These are phyloP conservation scores for Digitonthophagus gazella DNA, from an alignment of 2,888 invertebrate species.

Conservation along the genomic window DNA sequence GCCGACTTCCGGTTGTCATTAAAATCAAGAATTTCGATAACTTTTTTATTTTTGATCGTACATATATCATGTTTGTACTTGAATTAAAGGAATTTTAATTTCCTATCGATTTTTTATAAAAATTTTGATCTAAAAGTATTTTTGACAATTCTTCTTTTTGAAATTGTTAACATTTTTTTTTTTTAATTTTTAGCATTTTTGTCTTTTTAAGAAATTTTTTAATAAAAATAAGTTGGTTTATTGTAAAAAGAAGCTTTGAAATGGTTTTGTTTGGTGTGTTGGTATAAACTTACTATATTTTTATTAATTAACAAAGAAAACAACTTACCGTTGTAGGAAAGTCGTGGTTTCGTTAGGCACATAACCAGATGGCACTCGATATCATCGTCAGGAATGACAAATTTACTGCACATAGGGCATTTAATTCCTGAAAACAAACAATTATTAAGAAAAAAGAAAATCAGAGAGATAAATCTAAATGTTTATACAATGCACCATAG, in stretches of 20 bases:
- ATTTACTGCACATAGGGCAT: conserved; percentile 98
- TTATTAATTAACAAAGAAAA: conserved; percentile 11
- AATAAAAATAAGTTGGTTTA: background rate
- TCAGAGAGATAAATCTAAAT: background rate
- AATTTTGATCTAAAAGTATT: too few relatives aligned
- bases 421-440: conserved; percentile 81
- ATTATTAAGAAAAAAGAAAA: conserved; percentile 4
- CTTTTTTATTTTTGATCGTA: too few relatives aligned
- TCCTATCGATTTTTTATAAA: too few relatives aligned
- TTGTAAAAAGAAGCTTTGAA: background rate
- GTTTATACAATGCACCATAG: background rate
- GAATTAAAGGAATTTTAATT: too few relatives aligned
- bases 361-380: conserved; percentile 99
- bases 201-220: too few relatives aligned
- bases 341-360: conserved; percentile 98
- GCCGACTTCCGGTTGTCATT: too few relatives aligned
- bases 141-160: too few relatives aligned
- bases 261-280: background rate
- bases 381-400: conserved; percentile 97
- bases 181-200: too few relatives aligned
- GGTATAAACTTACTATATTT: background rate
- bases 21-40: too few relatives aligned
- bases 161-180: background rate
- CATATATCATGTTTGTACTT: too few relatives aligned
- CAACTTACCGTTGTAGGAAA: conserved; percentile 97